phyloP scores from a whole-genome alignment of 2,797 vertebrate species.

The Sitta carolinensis region DNA sequence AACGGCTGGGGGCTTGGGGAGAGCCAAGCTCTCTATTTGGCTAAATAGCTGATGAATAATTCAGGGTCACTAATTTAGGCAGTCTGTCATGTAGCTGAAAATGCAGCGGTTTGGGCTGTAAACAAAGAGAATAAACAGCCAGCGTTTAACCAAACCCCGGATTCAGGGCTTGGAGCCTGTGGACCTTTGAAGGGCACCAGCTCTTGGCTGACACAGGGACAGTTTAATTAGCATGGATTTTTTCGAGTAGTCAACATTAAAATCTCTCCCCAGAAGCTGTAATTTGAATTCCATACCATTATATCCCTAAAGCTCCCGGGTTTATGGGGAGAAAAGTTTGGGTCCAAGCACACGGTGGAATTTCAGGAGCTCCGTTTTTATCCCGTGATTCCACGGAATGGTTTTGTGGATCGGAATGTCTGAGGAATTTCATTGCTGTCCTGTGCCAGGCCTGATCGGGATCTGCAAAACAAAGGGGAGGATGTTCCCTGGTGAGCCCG shows the following conservation, averaged over 20 bases:
- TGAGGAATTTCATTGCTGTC: not conserved
- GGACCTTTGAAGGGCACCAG: not conserved
- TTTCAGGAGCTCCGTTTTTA: not conserved
- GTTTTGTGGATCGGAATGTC: not conserved
- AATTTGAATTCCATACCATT: not conserved
- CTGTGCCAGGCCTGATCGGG: not conserved
- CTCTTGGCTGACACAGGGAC: not conserved
- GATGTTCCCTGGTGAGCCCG: not conserved
- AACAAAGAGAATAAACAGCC: not conserved
- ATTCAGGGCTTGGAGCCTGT: not conserved
- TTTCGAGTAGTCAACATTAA: not conserved
- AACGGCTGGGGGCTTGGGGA: not conserved
- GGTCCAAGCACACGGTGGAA: not conserved
- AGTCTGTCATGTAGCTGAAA: not conserved
- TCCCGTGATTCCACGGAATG: not conserved
- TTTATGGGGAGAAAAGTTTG: not conserved
- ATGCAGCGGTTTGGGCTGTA: not conserved
- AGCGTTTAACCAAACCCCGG: not conserved
- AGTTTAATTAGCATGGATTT: not conserved
- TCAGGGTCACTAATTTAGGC: not conserved
- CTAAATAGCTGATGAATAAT: constrained; percentile 12
- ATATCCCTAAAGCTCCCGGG: rapidly evolving
- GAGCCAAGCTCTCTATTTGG: not conserved
- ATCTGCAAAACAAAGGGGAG: not conserved
- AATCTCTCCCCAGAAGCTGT: not conserved